Evolutionary conservation across 2,113 vertebrate species (phyloP), one percentile per base, ranked within the genome.

Genomic region (Clinocottus analis): DNA sequence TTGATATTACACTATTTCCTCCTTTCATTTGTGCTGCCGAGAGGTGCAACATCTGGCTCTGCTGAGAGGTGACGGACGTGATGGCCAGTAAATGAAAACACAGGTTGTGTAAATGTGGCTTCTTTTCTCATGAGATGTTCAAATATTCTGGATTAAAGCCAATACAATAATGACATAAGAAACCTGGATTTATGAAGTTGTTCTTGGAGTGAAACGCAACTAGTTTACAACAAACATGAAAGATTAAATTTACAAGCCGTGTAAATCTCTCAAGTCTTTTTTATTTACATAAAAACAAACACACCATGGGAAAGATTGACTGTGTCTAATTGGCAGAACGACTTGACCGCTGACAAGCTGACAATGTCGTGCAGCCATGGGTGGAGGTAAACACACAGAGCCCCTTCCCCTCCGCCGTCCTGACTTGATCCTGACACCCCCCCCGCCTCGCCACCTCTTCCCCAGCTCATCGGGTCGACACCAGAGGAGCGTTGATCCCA

Each of bases 291-390:
- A 82, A 86, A 82, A 86, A 82, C 67, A 85, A 72, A 55, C 70
- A 17, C 12, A 33, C 63, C 49, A 27, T 85, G 55, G 80, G 79
- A 85, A 73, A 41, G 67, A 23, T 53, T 31, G 29, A 67, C 61
- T 62, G 56, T 19, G 11, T 75, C 45, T 84, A 79, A 90, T 64
- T 81, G 71, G 19, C 82, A 84, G 75, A 77, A 82, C 51, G 10
- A 83, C 75, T 78, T 82, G 80, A 81, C 53, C 10, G 43, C 27
- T 77, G 80, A 88, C 78, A 79, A 23, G 74, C 47, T 25, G 45
- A 93, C 90, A 91, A 85, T 86, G 88, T 67, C 4, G 58, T 80
- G 79, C 89, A 89, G 69, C 67, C 82, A 86, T 90, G 89, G 85
- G 83, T 86, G 85, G 80, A 84, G 41, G 76, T 83, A 90, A 92